Evolutionary conservation across 2,113 vertebrate genomes (phyloP), one percentile per base, ranked within the genome.

Genomic region (Xiphophorus couchianus): DNA sequence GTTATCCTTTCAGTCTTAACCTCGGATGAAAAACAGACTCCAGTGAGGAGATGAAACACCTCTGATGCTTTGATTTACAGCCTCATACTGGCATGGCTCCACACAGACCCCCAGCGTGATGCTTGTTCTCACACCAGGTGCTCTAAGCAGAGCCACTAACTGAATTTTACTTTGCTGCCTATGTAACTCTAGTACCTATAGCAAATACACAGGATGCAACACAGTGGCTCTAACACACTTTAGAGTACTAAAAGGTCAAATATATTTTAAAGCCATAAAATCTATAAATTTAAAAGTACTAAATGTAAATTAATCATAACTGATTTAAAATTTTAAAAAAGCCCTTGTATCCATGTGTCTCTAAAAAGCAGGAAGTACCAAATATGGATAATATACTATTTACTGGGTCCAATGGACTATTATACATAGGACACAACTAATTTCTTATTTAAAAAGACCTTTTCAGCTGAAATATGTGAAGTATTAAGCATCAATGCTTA

Each of bases 81-180:
- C 84, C 63, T 84, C 85, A 76, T 80, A 89, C 90, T 88, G 86
- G 80, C 71, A 66, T 78, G 71, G 78, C 76, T 89, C 79, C 73
- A 79, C 66, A 28, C 67, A 80, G 71, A 64, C 81, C 81, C 92
- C 44, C 89, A 88, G 92, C 82, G 17, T 88, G 91, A 88, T 27
- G 76, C 84, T 80, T 92, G 91, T 89, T 83, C 87, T 85, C 86
- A 71, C 84, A 76, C 89, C 84, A 81, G 92, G 91, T 91, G 91
- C 89, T 92, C 91, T 78, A 35, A 80, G 76, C 62, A 65, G 58
- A 89, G 75, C 64, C 19, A 37, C 62, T 87, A 83, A 91, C 89
- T 90, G 83, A 80, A 88, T 89, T 90, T 74, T 70, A 39, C 71
- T 77, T 80, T 69, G 60, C 72, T 76, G 74, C 72, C 84, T 78